Base-by-base conservation (phyloP, 1,140 invertebrate species). In the Berghia stephanieae region DNA sequence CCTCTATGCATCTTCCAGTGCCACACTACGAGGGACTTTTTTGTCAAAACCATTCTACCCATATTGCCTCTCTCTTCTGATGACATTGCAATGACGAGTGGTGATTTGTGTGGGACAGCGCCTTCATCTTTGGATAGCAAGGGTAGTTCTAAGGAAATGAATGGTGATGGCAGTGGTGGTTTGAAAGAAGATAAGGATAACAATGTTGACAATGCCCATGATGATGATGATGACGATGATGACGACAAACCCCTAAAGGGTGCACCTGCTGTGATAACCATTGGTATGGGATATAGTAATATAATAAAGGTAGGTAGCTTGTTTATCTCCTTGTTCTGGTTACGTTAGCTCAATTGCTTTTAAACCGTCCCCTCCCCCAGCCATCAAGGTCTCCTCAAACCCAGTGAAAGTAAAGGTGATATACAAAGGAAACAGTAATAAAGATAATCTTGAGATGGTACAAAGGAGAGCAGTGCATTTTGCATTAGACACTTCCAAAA, bases 1-100 rank as follows among this genome's bases (percentile, higher is more conserved):
- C 83, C 83, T 0, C 80, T 80, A 18, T 82, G 80, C 66, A 70
- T 84, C 10, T 84, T 87, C 69, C 81, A 78, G 43, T 84, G 83
- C 76, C 86, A 87, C 79, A 73, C 72, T 34, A 79, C 73, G 49
- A 82, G 84, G 27, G 86, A 86, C 46, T 86, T 85, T 69, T 85
- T 83, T 75, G 75, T 85, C 69, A 82, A 82, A 43, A 69, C 70
- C 40, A 83, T 87, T 60, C 73, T 86, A 10, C 84, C 85, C 5
- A 31, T 86, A 2, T 55, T 69, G 24, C 24, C 52, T 10, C 18
- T n/a, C n/a, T n/a, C n/a, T n/a, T n/a, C n/a, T n/a, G 18, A 8
- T 13, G 16, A 16, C 24, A 75, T 1, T 34, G 10, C 57, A 31
- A 55, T 5, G 31, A 31, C 36, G 40, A 57, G 36, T 40, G 34